Conservation (phyloP, 2,888 invertebrate species). For the Vanessa cardui region DNA sequence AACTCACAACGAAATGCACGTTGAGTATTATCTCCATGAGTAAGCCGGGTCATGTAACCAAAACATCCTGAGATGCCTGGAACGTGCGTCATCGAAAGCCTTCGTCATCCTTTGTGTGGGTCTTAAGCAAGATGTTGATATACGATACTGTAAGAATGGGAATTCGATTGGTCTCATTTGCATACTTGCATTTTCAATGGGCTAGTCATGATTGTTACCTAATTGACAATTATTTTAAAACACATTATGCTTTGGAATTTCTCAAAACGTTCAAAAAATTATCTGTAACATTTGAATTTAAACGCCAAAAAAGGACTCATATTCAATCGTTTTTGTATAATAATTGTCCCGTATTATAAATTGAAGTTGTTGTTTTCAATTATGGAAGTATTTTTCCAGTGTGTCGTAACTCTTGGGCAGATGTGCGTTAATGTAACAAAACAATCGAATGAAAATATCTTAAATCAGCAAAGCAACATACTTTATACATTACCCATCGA, state of each 20-base stretch:
- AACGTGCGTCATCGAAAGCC: slow-evolving; percentile 43
- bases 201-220: slow-evolving; percentile 8
- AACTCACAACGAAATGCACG: slow-evolving; percentile 26
- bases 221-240: background rate
- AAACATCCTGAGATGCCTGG: slow-evolving; percentile 44
- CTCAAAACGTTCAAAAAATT: no score
- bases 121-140: slow-evolving; percentile 36
- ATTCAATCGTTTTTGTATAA: no score
- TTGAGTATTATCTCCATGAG: slow-evolving; percentile 44
- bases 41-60: slow-evolving; percentile 46
- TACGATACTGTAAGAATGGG: slow-evolving; percentile 20
- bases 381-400: no score
- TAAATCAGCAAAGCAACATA: background rate
- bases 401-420: no score
- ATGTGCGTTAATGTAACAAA: no score
- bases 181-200: slow-evolving; percentile 24
- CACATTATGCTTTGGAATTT: no score
- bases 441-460: background rate
- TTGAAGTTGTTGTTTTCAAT: no score
- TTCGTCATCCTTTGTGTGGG: slow-evolving; percentile 46
- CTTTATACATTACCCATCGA: background rate
- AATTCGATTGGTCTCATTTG: slow-evolving; percentile 23
- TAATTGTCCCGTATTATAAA: no score
- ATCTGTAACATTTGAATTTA: no score
- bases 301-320: no score